phyloP scores from a whole-genome alignment of 1,140 invertebrate species.

The Drosophila santomea region DNA sequence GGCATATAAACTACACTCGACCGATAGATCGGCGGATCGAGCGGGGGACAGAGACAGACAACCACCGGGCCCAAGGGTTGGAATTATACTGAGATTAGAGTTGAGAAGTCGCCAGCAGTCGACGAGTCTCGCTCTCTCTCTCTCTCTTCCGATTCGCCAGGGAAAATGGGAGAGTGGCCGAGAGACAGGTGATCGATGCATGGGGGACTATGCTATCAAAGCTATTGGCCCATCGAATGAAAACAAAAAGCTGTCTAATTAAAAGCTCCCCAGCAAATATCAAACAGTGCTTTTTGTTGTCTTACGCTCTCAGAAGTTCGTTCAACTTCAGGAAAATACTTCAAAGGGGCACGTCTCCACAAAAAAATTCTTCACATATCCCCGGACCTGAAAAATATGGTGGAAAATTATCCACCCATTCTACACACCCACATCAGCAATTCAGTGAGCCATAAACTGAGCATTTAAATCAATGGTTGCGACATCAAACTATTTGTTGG shows the following conservation, averaged over 20 bases:
- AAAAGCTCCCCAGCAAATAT: slow-evolving; percentile 51
- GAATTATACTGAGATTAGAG: slow-evolving; percentile 65
- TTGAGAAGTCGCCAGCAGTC: slow-evolving; percentile 30
- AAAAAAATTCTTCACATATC: slow-evolving; percentile 7
- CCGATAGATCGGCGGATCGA: slow-evolving; percentile 7
- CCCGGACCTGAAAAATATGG: slow-evolving; percentile 33
- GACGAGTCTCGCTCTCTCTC: slow-evolving; percentile 3
- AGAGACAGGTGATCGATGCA: slow-evolving; percentile 40
- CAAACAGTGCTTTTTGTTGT: slow-evolving; percentile 32
- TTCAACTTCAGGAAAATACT: slow-evolving; percentile 56
- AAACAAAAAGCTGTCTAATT: slow-evolving; percentile 26
- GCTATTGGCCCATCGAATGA: slow-evolving; percentile 27
- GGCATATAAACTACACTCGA: slow-evolving; percentile 39
- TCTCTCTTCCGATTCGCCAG: slow-evolving; percentile 6
- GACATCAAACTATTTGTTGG: slow-evolving; percentile 8
- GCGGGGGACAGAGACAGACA: slow-evolving; percentile 21
- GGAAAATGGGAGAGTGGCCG: slow-evolving; percentile 23
- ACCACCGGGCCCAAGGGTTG: slow-evolving; percentile 77
- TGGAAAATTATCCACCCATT: slow-evolving; percentile 3
- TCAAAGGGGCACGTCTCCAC: slow-evolving; percentile 41
- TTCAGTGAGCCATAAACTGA: slow-evolving; percentile 29
- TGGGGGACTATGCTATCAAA: slow-evolving; percentile 35
- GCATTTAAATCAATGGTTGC: slow-evolving; percentile 19
- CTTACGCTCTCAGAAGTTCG: slow-evolving; percentile 45
- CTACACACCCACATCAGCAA: slow-evolving; percentile 9